phyloP scores from a whole-genome alignment of 2,888 invertebrate species.

The Yponomeuta evonymella region DNA sequence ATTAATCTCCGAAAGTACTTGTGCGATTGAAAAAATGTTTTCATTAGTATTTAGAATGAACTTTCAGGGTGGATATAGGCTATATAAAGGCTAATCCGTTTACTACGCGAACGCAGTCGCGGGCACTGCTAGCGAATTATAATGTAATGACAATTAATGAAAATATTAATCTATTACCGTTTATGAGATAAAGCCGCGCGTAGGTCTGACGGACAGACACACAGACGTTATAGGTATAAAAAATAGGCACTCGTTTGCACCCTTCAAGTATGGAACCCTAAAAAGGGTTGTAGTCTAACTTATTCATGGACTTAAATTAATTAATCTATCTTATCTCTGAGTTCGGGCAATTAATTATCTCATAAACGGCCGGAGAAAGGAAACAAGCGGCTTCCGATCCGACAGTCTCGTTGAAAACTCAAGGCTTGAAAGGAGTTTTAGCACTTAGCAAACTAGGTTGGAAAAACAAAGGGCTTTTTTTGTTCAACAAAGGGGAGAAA shows the following conservation, averaged over 20 bases:
- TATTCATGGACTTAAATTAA: not conserved
- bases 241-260: not conserved
- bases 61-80: too few species aligned
- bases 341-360: not conserved
- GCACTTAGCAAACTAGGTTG: not conserved
- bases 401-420: not conserved
- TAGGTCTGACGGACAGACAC: too few species aligned
- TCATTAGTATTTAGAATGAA: too few species aligned
- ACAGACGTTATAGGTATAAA: too few species aligned
- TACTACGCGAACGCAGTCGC: too few species aligned
- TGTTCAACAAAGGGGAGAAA: not conserved
- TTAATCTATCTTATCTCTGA: slow-evolving; percentile 1
- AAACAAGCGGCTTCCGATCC: not conserved
- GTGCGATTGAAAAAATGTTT: too few species aligned
- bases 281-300: not conserved
- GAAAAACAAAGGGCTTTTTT: not conserved
- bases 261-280: not conserved
- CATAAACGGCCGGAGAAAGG: not conserved
- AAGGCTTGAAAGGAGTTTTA: not conserved
- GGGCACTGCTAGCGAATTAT: too few species aligned
- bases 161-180: too few species aligned
- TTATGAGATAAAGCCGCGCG: too few species aligned
- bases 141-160: too few species aligned
- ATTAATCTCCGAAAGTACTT: too few species aligned
- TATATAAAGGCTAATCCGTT: too few species aligned